These are phyloP conservation scores for Cryptoprocta ferox DNA, from an alignment of 2,797 vertebrate species.

Conservation along the genomic window DNA sequence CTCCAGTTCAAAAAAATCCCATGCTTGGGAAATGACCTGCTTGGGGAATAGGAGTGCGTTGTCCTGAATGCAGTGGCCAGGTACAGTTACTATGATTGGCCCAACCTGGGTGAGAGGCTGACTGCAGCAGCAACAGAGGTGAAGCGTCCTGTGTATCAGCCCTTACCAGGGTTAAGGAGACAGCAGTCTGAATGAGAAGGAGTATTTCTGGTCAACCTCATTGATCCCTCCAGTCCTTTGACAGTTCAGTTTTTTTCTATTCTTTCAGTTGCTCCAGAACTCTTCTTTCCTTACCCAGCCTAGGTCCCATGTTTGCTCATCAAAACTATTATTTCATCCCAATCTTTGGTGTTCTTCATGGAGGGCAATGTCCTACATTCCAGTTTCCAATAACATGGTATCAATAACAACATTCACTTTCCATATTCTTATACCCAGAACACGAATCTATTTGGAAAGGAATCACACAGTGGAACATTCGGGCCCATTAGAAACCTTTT, in stretches of 20 bases:
- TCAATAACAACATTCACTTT: not conserved
- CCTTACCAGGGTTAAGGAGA: not conserved
- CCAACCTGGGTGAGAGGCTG: not conserved
- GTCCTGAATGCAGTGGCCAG: fast-evolving
- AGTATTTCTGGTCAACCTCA: not conserved
- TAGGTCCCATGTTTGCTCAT: not conserved
- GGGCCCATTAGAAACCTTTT: not conserved
- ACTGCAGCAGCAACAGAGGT: fast-evolving
- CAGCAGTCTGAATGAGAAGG: not conserved
- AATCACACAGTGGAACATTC: not conserved
- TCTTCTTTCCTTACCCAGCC: not conserved
- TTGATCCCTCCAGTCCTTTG: not conserved
- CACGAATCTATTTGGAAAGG: not conserved
- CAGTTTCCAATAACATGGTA: not conserved
- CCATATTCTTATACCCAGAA: not conserved
- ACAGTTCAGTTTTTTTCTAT: not conserved
- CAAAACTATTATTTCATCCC: not conserved
- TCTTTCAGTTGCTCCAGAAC: not conserved
- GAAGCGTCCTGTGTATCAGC: not conserved
- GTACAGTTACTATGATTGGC: not conserved
- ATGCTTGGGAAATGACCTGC: fast-evolving
- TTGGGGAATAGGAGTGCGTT: not conserved
- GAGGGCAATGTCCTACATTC: not conserved
- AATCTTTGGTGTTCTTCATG: not conserved
- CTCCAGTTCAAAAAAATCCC: not conserved